These are phyloP conservation scores for Apodemus sylvaticus DNA, from an alignment of 2,113 vertebrate species.

Conservation along the genomic window DNA sequence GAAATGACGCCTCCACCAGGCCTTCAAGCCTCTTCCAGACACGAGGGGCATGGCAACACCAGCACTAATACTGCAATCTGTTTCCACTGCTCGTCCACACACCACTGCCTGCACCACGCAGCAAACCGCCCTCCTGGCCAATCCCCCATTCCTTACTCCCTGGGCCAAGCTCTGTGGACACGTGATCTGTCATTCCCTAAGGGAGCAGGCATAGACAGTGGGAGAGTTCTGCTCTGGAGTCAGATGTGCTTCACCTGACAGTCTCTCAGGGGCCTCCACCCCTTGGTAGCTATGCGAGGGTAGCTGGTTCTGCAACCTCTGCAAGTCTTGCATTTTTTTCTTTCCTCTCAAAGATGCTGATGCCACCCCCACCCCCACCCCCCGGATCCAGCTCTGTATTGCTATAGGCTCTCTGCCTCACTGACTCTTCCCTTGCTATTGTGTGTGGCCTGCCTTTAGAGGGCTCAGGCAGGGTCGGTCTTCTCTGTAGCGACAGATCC, in stretches of 20 bases:
- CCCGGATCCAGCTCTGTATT: not conserved
- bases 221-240: not conserved
- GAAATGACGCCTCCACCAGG: not conserved
- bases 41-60: not conserved
- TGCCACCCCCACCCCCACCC: too few species aligned
- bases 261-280: not conserved
- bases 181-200: not conserved
- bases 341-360: not conserved
- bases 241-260: not conserved
- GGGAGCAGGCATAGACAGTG: not conserved
- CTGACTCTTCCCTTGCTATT: too few species aligned
- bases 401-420: fast-evolving
- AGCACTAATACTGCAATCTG: not conserved
- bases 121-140: not conserved
- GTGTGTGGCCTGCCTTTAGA: not conserved
- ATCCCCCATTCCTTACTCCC: too few species aligned
- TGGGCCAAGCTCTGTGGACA: not conserved
- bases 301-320: not conserved
- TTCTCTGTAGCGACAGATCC: not conserved
- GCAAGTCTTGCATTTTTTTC: not conserved
- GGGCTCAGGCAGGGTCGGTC: not conserved
- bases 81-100: not conserved
- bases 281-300: not conserved
- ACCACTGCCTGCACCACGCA: not conserved
- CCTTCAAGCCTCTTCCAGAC: not conserved